Conservation (phyloP, 1,140 invertebrate species). For the Pinna nobilis region DNA sequence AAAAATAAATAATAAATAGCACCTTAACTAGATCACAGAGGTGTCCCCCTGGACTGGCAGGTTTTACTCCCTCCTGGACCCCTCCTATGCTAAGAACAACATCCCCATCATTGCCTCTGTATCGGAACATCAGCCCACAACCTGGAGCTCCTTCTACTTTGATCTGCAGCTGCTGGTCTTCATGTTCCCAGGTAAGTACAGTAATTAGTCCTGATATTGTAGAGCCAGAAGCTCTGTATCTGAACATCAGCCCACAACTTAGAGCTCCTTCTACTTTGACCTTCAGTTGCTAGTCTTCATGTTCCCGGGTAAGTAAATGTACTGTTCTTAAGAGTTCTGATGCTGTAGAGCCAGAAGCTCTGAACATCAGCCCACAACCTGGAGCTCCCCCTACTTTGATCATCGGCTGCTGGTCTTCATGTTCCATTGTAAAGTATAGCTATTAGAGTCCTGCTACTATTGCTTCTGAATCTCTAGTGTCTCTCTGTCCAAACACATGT, state of each 20-base stretch:
- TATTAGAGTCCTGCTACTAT: not conserved
- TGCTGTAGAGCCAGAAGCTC: too few relatives aligned
- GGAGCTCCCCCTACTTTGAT: slow-evolving; percentile 99
- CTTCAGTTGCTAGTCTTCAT: slow-evolving; percentile 95
- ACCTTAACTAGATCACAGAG: slow-evolving; percentile 78
- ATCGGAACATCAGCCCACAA: slow-evolving; percentile 98
- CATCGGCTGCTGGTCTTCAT: slow-evolving; percentile 95
- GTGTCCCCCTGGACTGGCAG: slow-evolving; percentile 99
- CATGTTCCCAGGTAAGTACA: slow-evolving; percentile 85
- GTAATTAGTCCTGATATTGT: too few relatives aligned
- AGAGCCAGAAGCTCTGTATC: too few relatives aligned
- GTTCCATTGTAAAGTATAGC: slow-evolving; percentile 84
- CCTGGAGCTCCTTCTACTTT: slow-evolving; percentile 99
- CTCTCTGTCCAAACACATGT: too few relatives aligned
- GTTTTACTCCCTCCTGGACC: slow-evolving; percentile 97
- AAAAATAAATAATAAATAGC: too few relatives aligned
- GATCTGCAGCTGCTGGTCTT: slow-evolving; percentile 97
- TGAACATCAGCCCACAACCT: slow-evolving; percentile 98
- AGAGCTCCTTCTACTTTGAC: slow-evolving; percentile 99
- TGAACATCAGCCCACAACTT: slow-evolving; percentile 98
- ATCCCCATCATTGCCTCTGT: slow-evolving; percentile 99
- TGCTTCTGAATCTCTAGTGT: too few relatives aligned
- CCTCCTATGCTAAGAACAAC: slow-evolving; percentile 99
- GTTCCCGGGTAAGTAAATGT: slow-evolving; percentile 84
- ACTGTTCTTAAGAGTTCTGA: too few relatives aligned